Base-by-base conservation (phyloP, 2,888 invertebrate species). In the Leptarthrus brevirostris region DNA sequence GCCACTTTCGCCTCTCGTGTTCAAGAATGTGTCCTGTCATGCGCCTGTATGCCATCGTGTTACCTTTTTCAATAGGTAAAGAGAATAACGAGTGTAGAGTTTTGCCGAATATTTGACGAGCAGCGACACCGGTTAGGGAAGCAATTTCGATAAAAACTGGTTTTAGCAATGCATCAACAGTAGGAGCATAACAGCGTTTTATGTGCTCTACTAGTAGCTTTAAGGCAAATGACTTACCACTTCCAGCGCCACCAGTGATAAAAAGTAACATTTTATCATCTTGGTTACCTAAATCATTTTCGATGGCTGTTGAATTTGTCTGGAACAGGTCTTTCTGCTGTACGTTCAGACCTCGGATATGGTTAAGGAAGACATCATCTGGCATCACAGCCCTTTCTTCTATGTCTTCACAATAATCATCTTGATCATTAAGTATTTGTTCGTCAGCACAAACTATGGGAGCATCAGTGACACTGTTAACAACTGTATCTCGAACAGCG, bases 171-270 rank as follows among this genome's bases (percentile, higher is more conserved):
- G 49, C 49, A 47, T 47, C 49, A 5, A 47, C 14, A n/a, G 49
- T 47, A 8, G 49, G n/a, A 47, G 49, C 4, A 47, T 47, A 47
- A n/a, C 58, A 58, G 30, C 30, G 58, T 61, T 22, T 18, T n/a
- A 3, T 61, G 2, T 61, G 30, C 61, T 61, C 61, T 30, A 30
- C 34, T n/a, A 30, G 12, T 34, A 61, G 16, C 30, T 61, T 61
- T 24, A 61, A 30, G 3, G 30, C 12, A 34, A 34, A 61, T 22
- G 34, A 61, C 16, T 30, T 61, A 14, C 61, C 61, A 3, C 61
- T 61, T 8, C 61, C 34, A 2, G 30, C 34, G 3, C 34, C 34
- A 6, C 34, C 61, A 8, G 34, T 61, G 36, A 61, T 30, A 61
- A 61, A 61, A 1, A 61, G 2, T 34, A 61, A 34, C 30, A 61